phyloP scores from a whole-genome alignment of 2,113 vertebrate genomes.

The Pseudorasbora parva region DNA sequence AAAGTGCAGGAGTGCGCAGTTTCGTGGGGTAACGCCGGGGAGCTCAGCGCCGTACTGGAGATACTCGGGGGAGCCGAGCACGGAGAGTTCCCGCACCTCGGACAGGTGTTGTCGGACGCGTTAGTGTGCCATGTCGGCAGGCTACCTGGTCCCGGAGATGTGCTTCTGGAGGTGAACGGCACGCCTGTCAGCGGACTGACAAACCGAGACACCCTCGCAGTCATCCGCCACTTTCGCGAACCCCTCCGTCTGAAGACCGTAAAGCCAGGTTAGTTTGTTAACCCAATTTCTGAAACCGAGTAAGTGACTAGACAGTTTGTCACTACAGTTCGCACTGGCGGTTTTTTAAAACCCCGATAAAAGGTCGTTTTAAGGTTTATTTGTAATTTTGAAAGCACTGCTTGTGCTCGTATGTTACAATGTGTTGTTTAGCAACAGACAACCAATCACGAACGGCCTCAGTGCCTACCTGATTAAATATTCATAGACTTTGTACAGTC shows the following conservation, averaged over 20 bases:
- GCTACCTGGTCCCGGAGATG: slow-evolving; percentile 83
- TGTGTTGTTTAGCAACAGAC: slow-evolving; percentile 12
- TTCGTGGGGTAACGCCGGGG: slow-evolving; percentile 81
- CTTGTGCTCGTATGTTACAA: not conserved
- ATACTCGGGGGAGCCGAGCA: slow-evolving; percentile 89
- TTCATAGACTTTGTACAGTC: not conserved
- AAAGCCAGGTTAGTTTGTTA: slow-evolving; percentile 82
- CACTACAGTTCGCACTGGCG: not conserved
- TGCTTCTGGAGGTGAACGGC: slow-evolving; percentile 95
- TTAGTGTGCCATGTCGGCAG: slow-evolving; percentile 83
- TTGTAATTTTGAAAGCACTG: not conserved
- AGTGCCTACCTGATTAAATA: not conserved
- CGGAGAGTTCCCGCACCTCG: slow-evolving; percentile 91
- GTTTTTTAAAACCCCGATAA: not conserved
- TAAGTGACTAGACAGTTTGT: not conserved
- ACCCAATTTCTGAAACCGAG: not conserved
- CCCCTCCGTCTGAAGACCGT: slow-evolving; percentile 92
- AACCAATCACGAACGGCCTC: not conserved
- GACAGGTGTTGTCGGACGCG: slow-evolving; percentile 78
- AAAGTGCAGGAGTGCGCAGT: slow-evolving; percentile 92
- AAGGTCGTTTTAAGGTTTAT: not conserved
- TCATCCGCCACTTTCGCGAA: slow-evolving; percentile 92
- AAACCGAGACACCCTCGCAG: slow-evolving; percentile 90
- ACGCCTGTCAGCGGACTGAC: slow-evolving; percentile 96
- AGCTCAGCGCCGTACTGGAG: slow-evolving; percentile 77